Percentiles rank a stretch among this genome's conserved stretches.
phyloP scores from a whole-genome alignment of 2,888 invertebrate genomes.

The Volucella bombylans region DNA sequence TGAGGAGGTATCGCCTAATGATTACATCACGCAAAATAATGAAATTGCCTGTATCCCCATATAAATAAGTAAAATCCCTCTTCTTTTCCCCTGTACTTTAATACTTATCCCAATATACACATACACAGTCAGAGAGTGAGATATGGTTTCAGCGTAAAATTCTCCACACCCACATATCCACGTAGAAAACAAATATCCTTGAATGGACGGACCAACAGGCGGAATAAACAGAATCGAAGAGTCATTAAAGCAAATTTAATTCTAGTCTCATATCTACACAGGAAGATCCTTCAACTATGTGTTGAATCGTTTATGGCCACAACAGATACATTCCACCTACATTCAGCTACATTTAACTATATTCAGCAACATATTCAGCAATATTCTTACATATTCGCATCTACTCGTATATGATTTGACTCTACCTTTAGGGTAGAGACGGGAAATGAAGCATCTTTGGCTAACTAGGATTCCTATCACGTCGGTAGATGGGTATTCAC shows the following conservation, averaged over 20 bases:
- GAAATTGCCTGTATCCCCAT: conserved; percentile 49
- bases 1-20: conserved; percentile 46
- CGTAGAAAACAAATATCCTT: background rate
- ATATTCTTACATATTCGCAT: too few species aligned
- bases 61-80: conserved; percentile 46
- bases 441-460: conserved; percentile 48
- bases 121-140: background rate
- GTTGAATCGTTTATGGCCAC: conserved; percentile 60
- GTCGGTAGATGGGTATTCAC: conserved; percentile 69
- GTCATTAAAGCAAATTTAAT: conserved; percentile 73
- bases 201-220: conserved; percentile 21
- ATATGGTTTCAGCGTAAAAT: conserved; percentile 17
- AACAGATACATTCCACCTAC: conserved; percentile 3
- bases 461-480: conserved; percentile 67
- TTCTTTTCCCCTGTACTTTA: conserved; percentile 15
- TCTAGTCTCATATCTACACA: conserved; percentile 67
- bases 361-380: conserved; percentile 13
- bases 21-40: conserved; percentile 66
- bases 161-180: background rate
- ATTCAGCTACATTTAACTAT: background rate
- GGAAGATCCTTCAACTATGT: conserved; percentile 61
- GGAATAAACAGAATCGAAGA: conserved; percentile 65
- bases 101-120: conserved; percentile 13
- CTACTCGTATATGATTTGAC: conserved; percentile 31
- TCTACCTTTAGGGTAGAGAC: background rate